Percentiles rank a stretch among this genome's conserved stretches.
These are phyloP conservation scores for Parasteatoda tepidariorum DNA, from an alignment of 1,140 invertebrate genomes.

Conservation along the genomic window DNA sequence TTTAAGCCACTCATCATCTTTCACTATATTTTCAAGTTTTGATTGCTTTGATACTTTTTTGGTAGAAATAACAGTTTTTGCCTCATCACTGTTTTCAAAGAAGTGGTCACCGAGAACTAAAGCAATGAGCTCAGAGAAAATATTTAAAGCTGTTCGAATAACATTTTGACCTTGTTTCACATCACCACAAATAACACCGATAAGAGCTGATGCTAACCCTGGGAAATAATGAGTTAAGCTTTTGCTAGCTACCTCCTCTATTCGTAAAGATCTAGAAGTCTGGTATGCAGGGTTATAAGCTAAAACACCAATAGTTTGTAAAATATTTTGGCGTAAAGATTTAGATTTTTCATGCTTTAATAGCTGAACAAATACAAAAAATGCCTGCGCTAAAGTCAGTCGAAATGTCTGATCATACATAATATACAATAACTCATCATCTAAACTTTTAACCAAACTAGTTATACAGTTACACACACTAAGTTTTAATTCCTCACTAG, in stretches of 20 bases:
- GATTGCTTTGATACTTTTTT: background rate
- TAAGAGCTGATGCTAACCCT: background rate
- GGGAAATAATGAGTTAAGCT: constrained; percentile 3
- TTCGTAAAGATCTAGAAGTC: background rate
- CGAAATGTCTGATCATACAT: constrained; percentile 3
- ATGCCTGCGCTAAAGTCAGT: constrained; percentile 3
- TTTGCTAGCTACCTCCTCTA: constrained; percentile 1
- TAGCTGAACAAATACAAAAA: background rate
- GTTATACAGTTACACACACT: constrained; percentile 9
- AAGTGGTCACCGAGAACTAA: constrained; percentile 2
- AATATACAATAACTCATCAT: background rate
- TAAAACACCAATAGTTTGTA: constrained; percentile 9
- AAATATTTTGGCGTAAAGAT: background rate
- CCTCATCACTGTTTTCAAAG: background rate
- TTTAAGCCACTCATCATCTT: constrained; percentile 36
- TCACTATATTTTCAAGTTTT: background rate
- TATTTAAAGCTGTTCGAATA: constrained; percentile 7
- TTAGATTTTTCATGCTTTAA: constrained; percentile 27
- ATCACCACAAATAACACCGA: constrained; percentile 22
- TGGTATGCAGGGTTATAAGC: background rate
- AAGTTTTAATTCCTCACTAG: constrained; percentile 22
- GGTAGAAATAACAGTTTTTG: background rate
- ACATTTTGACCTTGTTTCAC: constrained; percentile 35
- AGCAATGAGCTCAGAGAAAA: constrained; percentile 17
- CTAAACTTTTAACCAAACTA: constrained; percentile 1